These are phyloP conservation scores for Mesembrinibis cayennensis DNA, from an alignment of 2,113 vertebrate genomes.

Conservation along the genomic window DNA sequence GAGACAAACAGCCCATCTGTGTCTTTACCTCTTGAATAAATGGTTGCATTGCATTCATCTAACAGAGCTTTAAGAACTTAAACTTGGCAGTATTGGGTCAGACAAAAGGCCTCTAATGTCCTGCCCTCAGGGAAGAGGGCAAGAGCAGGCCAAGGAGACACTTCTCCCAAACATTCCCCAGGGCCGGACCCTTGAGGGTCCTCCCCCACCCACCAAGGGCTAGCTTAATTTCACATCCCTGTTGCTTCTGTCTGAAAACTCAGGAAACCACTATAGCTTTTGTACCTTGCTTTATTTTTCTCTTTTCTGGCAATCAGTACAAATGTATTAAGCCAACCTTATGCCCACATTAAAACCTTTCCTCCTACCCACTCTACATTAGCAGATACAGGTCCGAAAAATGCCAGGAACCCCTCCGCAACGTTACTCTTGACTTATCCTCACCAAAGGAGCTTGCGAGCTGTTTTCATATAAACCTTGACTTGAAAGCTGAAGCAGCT, in stretches of 20 bases:
- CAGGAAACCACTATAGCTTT: not conserved
- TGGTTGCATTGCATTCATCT: not conserved
- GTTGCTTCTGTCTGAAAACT: not conserved
- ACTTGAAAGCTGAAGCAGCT: not conserved
- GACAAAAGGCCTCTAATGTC: not conserved
- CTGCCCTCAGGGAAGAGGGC: not conserved
- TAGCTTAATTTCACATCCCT: not conserved
- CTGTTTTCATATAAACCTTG: not conserved
- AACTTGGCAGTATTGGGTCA: not conserved
- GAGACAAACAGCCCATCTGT: not conserved
- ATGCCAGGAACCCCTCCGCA: accelerated
- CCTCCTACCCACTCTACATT: not conserved
- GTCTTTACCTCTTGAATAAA: not conserved
- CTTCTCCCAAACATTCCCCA: not conserved
- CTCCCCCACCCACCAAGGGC: not conserved
- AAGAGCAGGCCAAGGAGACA: not conserved
- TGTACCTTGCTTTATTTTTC: not conserved
- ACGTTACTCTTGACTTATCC: not conserved
- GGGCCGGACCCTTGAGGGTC: not conserved
- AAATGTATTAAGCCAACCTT: not conserved
- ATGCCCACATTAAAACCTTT: not conserved
- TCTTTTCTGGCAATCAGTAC: not conserved
- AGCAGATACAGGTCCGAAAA: not conserved
- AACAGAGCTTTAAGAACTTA: not conserved
- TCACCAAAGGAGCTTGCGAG: not conserved